Percentiles rank a stretch among this genome's conserved stretches.
Evolutionary conservation across 92 coral and sea anemone species (phyloP).

Genomic region (Pocillopora grandis): DNA sequence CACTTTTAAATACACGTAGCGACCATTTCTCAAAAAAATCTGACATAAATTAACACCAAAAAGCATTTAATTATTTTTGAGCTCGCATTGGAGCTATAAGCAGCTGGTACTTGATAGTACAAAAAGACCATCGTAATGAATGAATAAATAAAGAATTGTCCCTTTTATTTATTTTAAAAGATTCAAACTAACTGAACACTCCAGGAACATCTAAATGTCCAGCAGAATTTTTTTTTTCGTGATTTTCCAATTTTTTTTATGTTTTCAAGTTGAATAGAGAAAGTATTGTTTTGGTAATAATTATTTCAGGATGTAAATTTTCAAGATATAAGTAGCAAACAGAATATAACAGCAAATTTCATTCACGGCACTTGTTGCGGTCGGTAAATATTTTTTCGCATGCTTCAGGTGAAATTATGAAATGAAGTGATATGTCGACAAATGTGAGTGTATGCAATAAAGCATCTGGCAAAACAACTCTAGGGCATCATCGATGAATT

Average conservation of each 20-base stretch:
- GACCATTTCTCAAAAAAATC: neutral
- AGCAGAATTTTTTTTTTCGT: neutral
- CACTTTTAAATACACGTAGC: neutral
- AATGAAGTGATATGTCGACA: no score
- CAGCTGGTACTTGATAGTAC: constrained; percentile 11
- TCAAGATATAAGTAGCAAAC: no score
- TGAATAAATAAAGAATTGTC: neutral
- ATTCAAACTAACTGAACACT: neutral
- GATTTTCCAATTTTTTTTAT: neutral
- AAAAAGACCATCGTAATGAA: constrained; percentile 6
- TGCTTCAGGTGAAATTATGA: no score
- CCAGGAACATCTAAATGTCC: neutral
- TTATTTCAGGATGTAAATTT: neutral
- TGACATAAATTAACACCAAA: constrained; percentile 1
- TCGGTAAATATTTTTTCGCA: no score
- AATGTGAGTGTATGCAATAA: no score
- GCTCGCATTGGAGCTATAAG: neutral
- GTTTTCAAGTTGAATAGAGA: neutral
- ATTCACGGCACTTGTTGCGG: no score
- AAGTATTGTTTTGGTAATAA: neutral
- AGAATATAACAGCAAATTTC: no score
- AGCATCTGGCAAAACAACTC: no score
- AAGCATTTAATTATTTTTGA: neutral
- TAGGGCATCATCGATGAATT: no score
- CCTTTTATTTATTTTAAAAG: constrained; percentile 14